These are phyloP conservation scores for Clavelina lepadiformis DNA, from an alignment of 23 tunicate species.

Conservation along the genomic window DNA sequence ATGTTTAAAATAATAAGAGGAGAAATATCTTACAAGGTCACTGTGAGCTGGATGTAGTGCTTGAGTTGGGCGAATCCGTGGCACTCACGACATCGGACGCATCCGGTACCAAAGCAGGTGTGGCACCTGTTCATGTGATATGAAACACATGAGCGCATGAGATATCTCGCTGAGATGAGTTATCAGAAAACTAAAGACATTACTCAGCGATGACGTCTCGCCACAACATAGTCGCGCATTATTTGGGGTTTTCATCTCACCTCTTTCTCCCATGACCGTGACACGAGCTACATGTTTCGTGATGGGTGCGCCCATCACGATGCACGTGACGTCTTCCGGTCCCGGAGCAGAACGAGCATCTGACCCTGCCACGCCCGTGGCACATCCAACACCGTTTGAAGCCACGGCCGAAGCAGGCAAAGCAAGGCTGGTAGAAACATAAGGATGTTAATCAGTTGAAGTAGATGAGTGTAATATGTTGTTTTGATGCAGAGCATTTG, in stretches of 20 bases:
- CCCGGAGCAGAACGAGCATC: slow-evolving; percentile 55
- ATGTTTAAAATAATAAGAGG: not conserved
- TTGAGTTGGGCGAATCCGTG: slow-evolving; percentile 63
- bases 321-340: slow-evolving; percentile 27
- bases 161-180: no score
- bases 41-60: slow-evolving; percentile 78
- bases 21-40: slow-evolving; percentile 39
- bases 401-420: slow-evolving; percentile 57
- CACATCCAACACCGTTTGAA: slow-evolving; percentile 76
- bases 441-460: no score
- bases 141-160: no score
- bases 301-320: slow-evolving; percentile 14
- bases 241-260: no score
- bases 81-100: slow-evolving; percentile 56
- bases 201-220: no score
- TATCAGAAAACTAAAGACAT: no score
- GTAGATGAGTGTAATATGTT: no score
- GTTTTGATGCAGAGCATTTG: no score
- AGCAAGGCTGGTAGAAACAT: slow-evolving; percentile 51
- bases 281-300: slow-evolving; percentile 29
- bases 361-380: slow-evolving; percentile 55
- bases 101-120: slow-evolving; percentile 71
- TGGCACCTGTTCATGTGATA: slow-evolving; percentile 29
- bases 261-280: slow-evolving; percentile 67
- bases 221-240: no score